Evolutionary conservation across 2,113 vertebrate genomes (phyloP).

Genomic region (Indri indri): DNA sequence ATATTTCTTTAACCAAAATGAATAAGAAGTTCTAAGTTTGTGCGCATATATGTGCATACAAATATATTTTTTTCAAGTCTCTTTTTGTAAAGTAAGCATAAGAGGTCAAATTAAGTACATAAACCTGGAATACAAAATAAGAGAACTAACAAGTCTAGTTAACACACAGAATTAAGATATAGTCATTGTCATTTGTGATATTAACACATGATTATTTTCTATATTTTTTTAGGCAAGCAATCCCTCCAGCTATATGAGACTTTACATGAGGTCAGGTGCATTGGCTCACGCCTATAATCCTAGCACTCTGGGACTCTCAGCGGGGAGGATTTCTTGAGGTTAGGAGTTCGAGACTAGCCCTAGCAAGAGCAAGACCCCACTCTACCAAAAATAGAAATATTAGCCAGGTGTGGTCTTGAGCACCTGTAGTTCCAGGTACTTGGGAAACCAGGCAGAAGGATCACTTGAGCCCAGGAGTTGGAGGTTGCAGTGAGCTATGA

Average conservation of each 20-base stretch:
- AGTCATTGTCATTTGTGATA: not conserved
- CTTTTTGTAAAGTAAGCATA: not conserved
- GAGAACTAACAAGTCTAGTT: not conserved
- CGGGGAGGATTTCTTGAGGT: too few species aligned
- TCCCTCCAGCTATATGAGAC: not conserved
- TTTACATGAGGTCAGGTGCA: not conserved
- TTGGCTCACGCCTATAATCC: too few species aligned
- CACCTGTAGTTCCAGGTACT: too few species aligned
- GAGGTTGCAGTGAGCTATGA: too few species aligned
- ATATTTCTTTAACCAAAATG: conserved; percentile 1
- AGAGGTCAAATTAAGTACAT: not conserved
- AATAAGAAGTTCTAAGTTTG: not conserved
- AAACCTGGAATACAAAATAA: not conserved
- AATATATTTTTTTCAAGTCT: not conserved
- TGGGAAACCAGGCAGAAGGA: too few species aligned
- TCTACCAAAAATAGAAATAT: too few species aligned
- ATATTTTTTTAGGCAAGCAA: not conserved
- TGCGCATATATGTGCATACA: not conserved
- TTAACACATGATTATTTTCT: not conserved
- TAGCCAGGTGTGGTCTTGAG: too few species aligned
- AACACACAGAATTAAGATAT: not conserved
- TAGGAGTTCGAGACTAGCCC: too few species aligned
- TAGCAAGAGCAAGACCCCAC: too few species aligned
- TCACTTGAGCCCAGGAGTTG: too few species aligned
- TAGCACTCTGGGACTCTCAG: too few species aligned